Conservation (phyloP, 2,888 invertebrate genomes). For the Lasius platythorax region DNA sequence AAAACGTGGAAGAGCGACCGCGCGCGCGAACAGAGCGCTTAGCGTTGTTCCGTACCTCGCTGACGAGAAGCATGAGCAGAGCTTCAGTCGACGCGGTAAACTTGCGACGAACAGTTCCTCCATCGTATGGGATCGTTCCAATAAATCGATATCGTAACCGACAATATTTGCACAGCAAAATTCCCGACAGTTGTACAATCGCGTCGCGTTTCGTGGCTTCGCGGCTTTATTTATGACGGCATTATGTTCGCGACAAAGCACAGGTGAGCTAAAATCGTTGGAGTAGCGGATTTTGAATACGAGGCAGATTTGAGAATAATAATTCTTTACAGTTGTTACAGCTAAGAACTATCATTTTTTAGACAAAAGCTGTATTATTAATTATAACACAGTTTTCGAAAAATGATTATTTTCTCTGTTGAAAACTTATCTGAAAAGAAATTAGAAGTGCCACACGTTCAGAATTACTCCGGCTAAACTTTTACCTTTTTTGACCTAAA, state of each 20-base stretch:
- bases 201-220: background rate
- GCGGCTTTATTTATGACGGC: background rate
- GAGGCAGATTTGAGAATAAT: background rate
- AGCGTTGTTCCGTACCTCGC: constrained; percentile 44
- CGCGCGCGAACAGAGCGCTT: constrained; percentile 7
- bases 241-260: constrained; percentile 80
- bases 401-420: background rate
- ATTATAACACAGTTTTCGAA: background rate
- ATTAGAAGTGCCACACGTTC: background rate
- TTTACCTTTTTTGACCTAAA: background rate
- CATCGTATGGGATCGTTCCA: background rate
- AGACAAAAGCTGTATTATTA: background rate
- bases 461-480: background rate
- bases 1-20: constrained; percentile 67
- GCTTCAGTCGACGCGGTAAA: constrained; percentile 64
- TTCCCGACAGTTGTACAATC: background rate
- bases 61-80: constrained; percentile 1
- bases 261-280: constrained; percentile 74
- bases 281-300: background rate
- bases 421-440: background rate
- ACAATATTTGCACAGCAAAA: background rate
- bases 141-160: background rate
- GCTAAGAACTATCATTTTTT: background rate
- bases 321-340: background rate
- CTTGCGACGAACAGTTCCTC: constrained; percentile 55